Conservation (phyloP, 2,113 vertebrate species). For the Eurypyga helias region DNA sequence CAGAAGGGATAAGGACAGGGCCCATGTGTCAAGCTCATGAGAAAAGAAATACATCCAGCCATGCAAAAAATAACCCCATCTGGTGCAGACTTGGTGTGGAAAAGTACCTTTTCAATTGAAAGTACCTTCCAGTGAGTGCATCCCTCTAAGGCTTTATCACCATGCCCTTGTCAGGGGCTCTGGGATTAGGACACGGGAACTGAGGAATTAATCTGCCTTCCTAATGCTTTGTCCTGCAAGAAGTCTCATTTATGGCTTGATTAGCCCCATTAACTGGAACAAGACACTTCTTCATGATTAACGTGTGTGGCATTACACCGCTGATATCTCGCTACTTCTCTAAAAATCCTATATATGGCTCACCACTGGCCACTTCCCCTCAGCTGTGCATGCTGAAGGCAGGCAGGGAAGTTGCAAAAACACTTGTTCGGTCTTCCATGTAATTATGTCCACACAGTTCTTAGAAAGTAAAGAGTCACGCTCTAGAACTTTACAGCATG, state of each 20-base stretch:
- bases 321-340: slow-evolving; percentile 27
- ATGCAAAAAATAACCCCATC: neutral
- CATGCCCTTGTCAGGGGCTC: neutral
- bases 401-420: slow-evolving; percentile 55
- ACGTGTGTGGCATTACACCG: neutral
- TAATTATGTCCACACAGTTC: slow-evolving; percentile 40
- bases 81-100: neutral
- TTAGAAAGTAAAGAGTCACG: slow-evolving; percentile 48
- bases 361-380: slow-evolving; percentile 31
- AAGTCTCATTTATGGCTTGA: neutral
- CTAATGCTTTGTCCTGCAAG: neutral
- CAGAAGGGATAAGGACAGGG: neutral
- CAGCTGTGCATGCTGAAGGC: neutral
- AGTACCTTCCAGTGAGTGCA: neutral
- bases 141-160: neutral
- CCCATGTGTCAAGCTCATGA: neutral
- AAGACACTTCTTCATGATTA: neutral
- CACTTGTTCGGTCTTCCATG: slow-evolving; percentile 31
- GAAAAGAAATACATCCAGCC: neutral
- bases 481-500: neutral
- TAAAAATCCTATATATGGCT: slow-evolving; percentile 12
- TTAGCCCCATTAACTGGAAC: neutral
- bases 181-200: neutral
- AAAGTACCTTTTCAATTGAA: neutral
- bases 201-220: neutral